Percentiles rank a stretch among this genome's conserved stretches.
Conservation (phyloP, 2,113 vertebrate genomes). For the Grus americana region DNA sequence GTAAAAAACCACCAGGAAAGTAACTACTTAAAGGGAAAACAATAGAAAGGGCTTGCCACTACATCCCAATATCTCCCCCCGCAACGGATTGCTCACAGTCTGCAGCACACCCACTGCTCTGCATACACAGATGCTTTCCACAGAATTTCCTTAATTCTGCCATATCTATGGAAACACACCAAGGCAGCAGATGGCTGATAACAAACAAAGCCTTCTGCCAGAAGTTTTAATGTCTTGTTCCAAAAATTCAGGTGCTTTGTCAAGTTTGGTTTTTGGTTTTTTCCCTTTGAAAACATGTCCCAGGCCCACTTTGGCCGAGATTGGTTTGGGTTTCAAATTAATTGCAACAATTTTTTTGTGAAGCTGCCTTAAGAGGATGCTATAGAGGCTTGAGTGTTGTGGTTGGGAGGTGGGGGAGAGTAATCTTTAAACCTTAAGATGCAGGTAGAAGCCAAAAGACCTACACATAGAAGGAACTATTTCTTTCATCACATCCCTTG, state of each 20-base stretch:
- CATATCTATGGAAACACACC: background rate
- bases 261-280: background rate
- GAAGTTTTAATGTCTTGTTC: background rate
- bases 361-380: background rate
- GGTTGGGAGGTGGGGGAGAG: background rate
- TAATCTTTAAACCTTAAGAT: background rate
- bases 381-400: background rate
- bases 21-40: background rate
- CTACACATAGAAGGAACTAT: background rate
- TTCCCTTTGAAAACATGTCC: background rate
- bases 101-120: background rate
- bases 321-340: background rate
- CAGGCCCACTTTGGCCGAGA: background rate
- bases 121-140: background rate
- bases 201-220: slow-evolving; percentile 29
- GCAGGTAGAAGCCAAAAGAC: background rate
- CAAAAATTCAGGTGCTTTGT: background rate
- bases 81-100: background rate
- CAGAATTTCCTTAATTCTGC: background rate
- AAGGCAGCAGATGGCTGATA: slow-evolving; percentile 37
- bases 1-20: background rate
- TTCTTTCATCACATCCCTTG: background rate
- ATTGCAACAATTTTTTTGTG: background rate
- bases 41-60: background rate
- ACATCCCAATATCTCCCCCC: background rate